Percentiles rank a stretch among this genome's conserved stretches.
These are phyloP conservation scores for Apodemus agrarius DNA, from an alignment of 2,797 vertebrate genomes.

Conservation along the genomic window DNA sequence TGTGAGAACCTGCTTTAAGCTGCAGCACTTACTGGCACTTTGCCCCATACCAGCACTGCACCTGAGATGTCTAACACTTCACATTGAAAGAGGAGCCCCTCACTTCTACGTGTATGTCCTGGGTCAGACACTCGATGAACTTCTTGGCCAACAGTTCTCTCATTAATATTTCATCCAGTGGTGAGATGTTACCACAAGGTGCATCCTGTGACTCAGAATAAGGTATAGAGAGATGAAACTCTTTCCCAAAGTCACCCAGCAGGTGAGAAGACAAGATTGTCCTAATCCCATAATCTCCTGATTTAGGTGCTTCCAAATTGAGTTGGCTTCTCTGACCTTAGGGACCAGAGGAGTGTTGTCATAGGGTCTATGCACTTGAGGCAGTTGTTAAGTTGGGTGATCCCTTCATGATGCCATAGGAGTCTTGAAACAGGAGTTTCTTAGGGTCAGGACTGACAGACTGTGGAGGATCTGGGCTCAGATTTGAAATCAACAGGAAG, in stretches of 20 bases:
- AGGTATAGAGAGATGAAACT: neutral
- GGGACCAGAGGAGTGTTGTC: neutral
- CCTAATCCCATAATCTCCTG: neutral
- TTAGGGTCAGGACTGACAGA: neutral
- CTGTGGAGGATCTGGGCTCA: neutral
- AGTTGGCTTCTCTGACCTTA: neutral
- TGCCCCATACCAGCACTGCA: neutral
- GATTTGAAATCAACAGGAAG: neutral
- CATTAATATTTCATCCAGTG: neutral
- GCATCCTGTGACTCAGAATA: neutral
- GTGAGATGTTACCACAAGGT: rapidly evolving
- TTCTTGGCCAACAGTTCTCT: slow-evolving; percentile 50
- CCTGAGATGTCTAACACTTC: neutral
- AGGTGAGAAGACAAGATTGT: neutral
- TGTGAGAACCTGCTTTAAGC: slow-evolving; percentile 48
- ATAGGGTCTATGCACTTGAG: neutral
- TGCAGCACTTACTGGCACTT: neutral
- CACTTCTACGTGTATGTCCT: neutral
- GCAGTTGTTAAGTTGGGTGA: neutral
- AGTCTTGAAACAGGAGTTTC: neutral
- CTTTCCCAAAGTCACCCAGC: neutral
- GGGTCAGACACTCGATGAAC: slow-evolving; percentile 14
- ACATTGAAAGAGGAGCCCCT: neutral
- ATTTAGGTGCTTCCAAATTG: neutral
- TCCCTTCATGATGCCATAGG: neutral